Conservation (phyloP, 1,140 invertebrate genomes). For the Drosophila lacertosa region DNA sequence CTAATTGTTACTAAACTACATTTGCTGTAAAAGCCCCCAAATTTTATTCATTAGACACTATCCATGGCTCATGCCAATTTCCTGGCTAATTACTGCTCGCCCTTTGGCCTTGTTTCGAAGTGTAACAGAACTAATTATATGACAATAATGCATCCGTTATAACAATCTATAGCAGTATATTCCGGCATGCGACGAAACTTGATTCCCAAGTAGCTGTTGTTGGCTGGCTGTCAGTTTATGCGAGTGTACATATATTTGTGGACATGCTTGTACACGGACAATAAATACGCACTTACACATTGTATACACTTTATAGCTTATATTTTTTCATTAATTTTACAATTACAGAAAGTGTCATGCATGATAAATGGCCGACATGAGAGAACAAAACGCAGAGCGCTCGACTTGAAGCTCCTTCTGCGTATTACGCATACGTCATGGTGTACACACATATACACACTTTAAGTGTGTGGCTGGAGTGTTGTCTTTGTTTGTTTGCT, state of each 20-base stretch:
- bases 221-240: neutral
- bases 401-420: conserved; percentile 2
- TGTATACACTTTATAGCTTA: neutral
- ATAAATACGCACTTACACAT: neutral
- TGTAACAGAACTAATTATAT: neutral
- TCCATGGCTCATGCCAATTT: neutral
- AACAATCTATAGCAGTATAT: neutral
- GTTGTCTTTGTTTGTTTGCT: conserved; percentile 15
- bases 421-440: conserved; percentile 61
- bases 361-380: conserved; percentile 54
- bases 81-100: conserved; percentile 3
- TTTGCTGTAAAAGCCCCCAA: neutral
- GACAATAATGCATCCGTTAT: too few relatives aligned
- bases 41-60: neutral
- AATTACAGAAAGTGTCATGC: conserved; percentile 46
- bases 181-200: neutral
- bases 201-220: neutral
- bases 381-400: conserved; percentile 2
- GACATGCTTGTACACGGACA: too few relatives aligned
- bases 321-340: conserved; percentile 48
- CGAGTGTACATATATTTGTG: neutral
- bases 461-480: conserved; percentile 9
- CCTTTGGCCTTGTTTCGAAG: conserved; percentile 1
- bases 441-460: conserved; percentile 1
- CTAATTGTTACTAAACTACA: too few relatives aligned